Evolutionary conservation across 2,797 vertebrate genomes (phyloP).

Genomic region (Diplodus puntazzo): DNA sequence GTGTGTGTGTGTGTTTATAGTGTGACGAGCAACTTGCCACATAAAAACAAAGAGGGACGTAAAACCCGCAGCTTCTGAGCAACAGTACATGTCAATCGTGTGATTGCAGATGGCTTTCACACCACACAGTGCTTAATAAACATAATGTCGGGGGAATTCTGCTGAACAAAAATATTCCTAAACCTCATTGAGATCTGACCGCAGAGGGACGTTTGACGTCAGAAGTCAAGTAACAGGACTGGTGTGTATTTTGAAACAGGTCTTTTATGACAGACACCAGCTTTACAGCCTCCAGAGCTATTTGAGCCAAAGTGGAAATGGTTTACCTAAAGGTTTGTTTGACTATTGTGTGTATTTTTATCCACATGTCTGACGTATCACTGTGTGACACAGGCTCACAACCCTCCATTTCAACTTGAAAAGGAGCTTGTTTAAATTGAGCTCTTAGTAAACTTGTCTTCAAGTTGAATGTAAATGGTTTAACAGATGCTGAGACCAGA

Average conservation of each 20-base stretch:
- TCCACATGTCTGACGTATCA: constrained; percentile 27
- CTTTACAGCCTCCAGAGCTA: constrained; percentile 42
- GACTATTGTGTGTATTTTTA: constrained; percentile 45
- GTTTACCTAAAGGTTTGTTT: constrained; percentile 55
- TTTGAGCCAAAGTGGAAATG: constrained; percentile 50
- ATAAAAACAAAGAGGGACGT: constrained; percentile 5
- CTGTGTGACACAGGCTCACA: constrained; percentile 5
- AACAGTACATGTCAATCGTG: constrained; percentile 43
- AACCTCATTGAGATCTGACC: constrained; percentile 38
- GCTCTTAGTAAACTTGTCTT: constrained; percentile 30
- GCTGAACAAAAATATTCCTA: constrained; percentile 53
- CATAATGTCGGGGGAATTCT: constrained; percentile 49
- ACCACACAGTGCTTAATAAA: constrained; percentile 70
- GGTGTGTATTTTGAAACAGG: constrained; percentile 32
- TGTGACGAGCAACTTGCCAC: constrained; percentile 21
- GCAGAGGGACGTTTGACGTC: constrained; percentile 39
- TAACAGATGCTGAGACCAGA: background rate
- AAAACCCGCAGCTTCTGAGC: constrained; percentile 34
- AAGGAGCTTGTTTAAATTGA: constrained; percentile 32
- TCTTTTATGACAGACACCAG: constrained; percentile 25
- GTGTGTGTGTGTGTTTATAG: constrained; percentile 21
- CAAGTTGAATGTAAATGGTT: constrained; percentile 7
- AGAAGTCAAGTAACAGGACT: background rate
- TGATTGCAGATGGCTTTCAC: constrained; percentile 45
- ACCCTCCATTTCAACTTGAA: constrained; percentile 24